Evolutionary conservation across 2,113 vertebrate genomes (phyloP).

Genomic region (Alectura lathami): DNA sequence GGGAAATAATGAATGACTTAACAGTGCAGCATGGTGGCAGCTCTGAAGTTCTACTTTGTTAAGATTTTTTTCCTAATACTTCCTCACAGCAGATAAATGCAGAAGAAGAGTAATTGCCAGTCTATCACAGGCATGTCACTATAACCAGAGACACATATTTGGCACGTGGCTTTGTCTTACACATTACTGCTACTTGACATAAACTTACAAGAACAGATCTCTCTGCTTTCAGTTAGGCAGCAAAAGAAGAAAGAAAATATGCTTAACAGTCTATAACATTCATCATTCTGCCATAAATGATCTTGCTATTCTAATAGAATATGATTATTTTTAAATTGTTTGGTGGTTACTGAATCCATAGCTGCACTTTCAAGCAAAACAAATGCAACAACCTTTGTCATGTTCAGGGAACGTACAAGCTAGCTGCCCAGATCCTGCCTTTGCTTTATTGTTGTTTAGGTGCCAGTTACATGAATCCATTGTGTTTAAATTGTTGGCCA

Average conservation of each 20-base stretch:
- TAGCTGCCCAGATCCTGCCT: not conserved
- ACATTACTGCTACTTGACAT: not conserved
- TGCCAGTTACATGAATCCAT: constrained; percentile 17
- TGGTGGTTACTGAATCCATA: not conserved
- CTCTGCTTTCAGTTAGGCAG: not conserved
- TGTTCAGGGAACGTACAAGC: not conserved
- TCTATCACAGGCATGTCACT: not conserved
- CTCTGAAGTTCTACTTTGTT: not conserved
- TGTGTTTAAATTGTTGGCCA: constrained; percentile 50
- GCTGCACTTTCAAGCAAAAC: not conserved
- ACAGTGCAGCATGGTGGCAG: not conserved
- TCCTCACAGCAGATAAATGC: not conserved
- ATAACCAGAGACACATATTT: not conserved
- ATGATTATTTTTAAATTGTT: not conserved
- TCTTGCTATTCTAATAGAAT: not conserved
- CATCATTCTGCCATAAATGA: not conserved
- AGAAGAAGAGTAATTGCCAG: not conserved
- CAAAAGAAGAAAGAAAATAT: not conserved
- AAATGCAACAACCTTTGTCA: not conserved
- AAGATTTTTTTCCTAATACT: not conserved
- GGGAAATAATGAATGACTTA: not conserved
- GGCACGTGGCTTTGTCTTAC: not conserved
- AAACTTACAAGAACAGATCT: not conserved
- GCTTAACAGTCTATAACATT: not conserved
- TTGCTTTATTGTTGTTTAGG: constrained; percentile 31